phyloP scores from a whole-genome alignment of 2,888 invertebrate genomes.

The Drosophila diplacantha region DNA sequence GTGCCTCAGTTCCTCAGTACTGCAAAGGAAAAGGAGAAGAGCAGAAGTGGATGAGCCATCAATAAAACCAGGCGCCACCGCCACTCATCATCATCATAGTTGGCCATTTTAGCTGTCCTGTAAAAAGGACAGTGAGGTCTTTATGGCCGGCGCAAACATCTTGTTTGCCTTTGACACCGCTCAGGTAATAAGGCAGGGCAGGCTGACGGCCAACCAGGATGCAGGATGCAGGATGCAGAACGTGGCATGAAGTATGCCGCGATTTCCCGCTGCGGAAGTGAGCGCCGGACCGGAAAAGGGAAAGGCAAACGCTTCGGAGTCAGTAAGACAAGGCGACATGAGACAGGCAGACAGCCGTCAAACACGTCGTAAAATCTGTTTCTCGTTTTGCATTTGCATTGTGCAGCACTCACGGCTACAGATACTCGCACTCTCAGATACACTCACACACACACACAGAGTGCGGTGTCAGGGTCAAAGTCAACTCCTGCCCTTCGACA shows the following conservation, averaged over 20 bases:
- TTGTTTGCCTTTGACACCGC: slow-evolving; percentile 63
- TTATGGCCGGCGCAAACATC: slow-evolving; percentile 70
- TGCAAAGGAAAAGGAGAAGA: slow-evolving; percentile 18
- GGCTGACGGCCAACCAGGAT: slow-evolving; percentile 53
- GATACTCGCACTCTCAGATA: slow-evolving; percentile 40
- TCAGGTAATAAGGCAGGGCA: slow-evolving; percentile 70
- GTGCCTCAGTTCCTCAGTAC: slow-evolving; percentile 6
- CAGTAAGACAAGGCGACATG: slow-evolving; percentile 28
- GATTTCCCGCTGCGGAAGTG: slow-evolving; percentile 59
- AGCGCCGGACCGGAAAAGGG: slow-evolving; percentile 45
- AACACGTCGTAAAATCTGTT: slow-evolving; percentile 75
- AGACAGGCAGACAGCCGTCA: slow-evolving; percentile 67
- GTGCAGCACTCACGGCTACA: slow-evolving; percentile 48
- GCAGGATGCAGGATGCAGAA: slow-evolving; percentile 10
- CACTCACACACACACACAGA: slow-evolving; percentile 18
- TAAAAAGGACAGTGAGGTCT: slow-evolving; percentile 50
- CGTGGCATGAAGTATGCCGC: slow-evolving; percentile 22
- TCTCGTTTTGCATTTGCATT: slow-evolving; percentile 66
- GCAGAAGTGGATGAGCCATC: slow-evolving; percentile 12
- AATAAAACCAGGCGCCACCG: slow-evolving; percentile 36
- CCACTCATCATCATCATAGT: slow-evolving; percentile 33
- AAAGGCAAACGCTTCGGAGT: slow-evolving; percentile 24
- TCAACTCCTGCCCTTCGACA: slow-evolving; percentile 49
- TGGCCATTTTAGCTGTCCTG: slow-evolving; percentile 26
- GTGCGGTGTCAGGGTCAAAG: slow-evolving; percentile 65